Conservation (phyloP, 2,113 vertebrate genomes). For the Suricata suricatta region DNA sequence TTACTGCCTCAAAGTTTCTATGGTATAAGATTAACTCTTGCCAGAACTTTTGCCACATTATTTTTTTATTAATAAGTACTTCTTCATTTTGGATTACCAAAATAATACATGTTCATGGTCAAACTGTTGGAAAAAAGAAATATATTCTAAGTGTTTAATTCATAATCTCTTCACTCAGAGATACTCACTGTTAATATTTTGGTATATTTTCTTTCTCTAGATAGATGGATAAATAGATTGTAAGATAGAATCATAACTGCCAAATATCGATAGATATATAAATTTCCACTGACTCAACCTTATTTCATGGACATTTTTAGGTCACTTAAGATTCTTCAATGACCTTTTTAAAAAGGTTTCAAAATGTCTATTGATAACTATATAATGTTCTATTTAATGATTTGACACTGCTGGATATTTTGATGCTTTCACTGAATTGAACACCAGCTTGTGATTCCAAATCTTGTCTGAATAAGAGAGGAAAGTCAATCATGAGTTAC, state of each 20-base stretch:
- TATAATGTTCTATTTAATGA: background rate
- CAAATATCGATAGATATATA: background rate
- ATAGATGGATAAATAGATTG: background rate
- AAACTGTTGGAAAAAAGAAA: slow-evolving; percentile 26
- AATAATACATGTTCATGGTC: background rate
- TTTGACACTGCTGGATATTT: background rate
- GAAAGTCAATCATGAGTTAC: background rate
- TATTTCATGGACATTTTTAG: background rate
- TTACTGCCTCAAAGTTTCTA: background rate
- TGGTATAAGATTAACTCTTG: background rate
- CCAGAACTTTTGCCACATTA: background rate
- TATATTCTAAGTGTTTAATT: background rate
- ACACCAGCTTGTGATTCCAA: background rate
- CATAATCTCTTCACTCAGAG: background rate
- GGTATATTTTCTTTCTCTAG: background rate
- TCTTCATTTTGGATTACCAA: background rate
- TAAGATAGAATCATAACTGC: background rate
- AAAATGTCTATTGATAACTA: background rate
- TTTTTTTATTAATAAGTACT: background rate
- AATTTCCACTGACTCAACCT: background rate
- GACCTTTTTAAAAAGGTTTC: slow-evolving; percentile 1
- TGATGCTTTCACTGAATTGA: background rate
- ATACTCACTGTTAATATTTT: slow-evolving; percentile 10
- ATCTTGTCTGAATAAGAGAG: background rate
- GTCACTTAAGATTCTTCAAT: background rate